Conservation (phyloP, 2,888 invertebrate species). For the Lasioglossum calceatum region DNA sequence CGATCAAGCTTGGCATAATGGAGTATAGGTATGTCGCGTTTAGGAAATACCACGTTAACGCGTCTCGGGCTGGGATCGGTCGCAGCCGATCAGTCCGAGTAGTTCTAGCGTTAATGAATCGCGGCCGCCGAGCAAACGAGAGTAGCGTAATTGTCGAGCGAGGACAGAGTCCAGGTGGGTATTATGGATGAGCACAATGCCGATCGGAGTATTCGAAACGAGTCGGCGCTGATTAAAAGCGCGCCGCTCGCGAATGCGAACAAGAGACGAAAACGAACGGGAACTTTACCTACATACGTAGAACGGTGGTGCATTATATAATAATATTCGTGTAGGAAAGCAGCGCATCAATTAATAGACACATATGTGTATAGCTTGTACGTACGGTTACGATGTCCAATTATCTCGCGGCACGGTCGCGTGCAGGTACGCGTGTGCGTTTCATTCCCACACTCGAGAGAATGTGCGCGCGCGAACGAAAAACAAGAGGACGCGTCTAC, state of each 20-base stretch:
- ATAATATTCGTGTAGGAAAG: slow-evolving; percentile 30
- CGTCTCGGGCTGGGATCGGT: neutral
- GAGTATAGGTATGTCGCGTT: neutral
- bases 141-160: slow-evolving; percentile 6
- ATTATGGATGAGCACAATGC: slow-evolving; percentile 1
- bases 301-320: slow-evolving; percentile 24
- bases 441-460: neutral
- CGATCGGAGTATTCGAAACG: slow-evolving; percentile 13
- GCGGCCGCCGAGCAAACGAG: neutral
- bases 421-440: slow-evolving; percentile 16
- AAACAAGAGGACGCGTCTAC: slow-evolving; percentile 1
- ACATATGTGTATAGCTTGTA: slow-evolving; percentile 26
- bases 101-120: neutral
- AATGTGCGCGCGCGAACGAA: slow-evolving; percentile 4
- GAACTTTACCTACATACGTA: slow-evolving; percentile 5
- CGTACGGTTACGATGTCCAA: slow-evolving; percentile 29
- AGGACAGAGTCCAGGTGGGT: slow-evolving; percentile 26
- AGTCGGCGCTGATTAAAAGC: neutral
- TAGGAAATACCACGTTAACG: neutral
- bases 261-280: neutral
- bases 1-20: neutral
- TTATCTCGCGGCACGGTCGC: slow-evolving; percentile 19
- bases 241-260: neutral
- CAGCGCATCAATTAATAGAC: slow-evolving; percentile 36
- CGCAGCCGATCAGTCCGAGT: neutral